phyloP scores from a whole-genome alignment of 1,140 invertebrate genomes.

The Pentalonia nigronervosa region DNA sequence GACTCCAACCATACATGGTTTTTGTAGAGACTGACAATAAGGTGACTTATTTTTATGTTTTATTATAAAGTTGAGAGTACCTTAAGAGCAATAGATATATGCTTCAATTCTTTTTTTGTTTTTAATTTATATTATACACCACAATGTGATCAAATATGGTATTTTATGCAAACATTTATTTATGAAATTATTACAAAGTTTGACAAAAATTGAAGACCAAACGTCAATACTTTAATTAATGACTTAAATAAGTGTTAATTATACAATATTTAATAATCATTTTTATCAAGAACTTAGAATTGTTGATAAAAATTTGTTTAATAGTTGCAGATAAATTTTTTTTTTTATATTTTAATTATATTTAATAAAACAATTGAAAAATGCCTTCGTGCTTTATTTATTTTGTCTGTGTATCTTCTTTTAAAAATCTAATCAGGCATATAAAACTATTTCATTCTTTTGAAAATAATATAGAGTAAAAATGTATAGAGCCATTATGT shows the following conservation, averaged over 20 bases:
- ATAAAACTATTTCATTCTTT: not conserved
- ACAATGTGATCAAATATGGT: not conserved
- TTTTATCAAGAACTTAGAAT: no score
- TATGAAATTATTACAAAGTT: not conserved
- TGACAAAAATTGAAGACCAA: not conserved
- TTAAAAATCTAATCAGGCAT: not conserved
- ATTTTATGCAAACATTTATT: not conserved
- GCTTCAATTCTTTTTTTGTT: not conserved
- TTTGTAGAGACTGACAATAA: not conserved
- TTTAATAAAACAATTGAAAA: not conserved
- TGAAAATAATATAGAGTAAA: not conserved
- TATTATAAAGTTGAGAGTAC: not conserved
- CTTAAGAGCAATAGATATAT: not conserved
- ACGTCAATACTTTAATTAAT: no score
- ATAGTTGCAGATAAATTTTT: no score
- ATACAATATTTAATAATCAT: not conserved
- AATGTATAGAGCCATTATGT: not conserved
- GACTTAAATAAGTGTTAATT: not conserved
- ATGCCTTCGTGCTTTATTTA: not conserved
- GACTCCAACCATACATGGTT: not conserved
- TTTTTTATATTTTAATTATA: no score
- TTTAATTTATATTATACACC: constrained; percentile 1
- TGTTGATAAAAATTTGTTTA: no score
- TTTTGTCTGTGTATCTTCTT: not conserved
- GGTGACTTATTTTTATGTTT: not conserved